Conservation (phyloP, 2,888 invertebrate genomes). For the Andrena flavipes region DNA sequence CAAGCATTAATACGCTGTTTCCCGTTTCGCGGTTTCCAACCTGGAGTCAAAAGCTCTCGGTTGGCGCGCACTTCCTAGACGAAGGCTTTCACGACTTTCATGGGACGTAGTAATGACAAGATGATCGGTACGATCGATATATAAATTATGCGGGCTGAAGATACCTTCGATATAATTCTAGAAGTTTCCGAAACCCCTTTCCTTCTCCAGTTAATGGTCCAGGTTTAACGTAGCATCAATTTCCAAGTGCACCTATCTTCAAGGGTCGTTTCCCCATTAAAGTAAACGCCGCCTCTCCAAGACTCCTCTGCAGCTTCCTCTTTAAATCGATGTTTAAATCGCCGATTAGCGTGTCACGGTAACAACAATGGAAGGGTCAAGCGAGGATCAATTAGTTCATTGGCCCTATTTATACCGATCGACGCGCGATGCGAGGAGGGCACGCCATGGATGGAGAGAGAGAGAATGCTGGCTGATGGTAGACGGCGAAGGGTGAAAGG, state of each 20-base stretch:
- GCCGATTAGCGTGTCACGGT: slow-evolving; percentile 33
- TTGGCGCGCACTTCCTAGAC: too few species aligned
- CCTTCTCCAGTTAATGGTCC: background rate
- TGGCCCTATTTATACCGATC: slow-evolving; percentile 58
- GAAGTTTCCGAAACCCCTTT: too few species aligned
- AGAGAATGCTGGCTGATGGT: too few species aligned
- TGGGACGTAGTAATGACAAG: too few species aligned
- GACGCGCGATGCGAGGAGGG: slow-evolving; percentile 41
- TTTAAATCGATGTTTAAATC: slow-evolving; percentile 56
- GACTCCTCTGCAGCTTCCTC: slow-evolving; percentile 39
- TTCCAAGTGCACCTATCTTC: background rate
- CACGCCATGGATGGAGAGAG: too few species aligned
- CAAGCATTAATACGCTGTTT: background rate
- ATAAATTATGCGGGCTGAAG: too few species aligned
- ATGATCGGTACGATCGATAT: too few species aligned
- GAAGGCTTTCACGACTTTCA: too few species aligned
- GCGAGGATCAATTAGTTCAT: slow-evolving; percentile 63
- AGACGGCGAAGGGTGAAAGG: slow-evolving; percentile 35
- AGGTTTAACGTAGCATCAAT: background rate
- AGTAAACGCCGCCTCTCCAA: background rate
- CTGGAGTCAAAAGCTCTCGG: background rate
- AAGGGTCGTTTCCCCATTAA: slow-evolving; percentile 5
- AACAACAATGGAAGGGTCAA: slow-evolving; percentile 51
- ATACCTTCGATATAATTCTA: too few species aligned
- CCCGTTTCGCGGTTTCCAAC: background rate